phyloP scores from a whole-genome alignment of 2,888 invertebrate genomes.

The Meteorus cinctellus region DNA sequence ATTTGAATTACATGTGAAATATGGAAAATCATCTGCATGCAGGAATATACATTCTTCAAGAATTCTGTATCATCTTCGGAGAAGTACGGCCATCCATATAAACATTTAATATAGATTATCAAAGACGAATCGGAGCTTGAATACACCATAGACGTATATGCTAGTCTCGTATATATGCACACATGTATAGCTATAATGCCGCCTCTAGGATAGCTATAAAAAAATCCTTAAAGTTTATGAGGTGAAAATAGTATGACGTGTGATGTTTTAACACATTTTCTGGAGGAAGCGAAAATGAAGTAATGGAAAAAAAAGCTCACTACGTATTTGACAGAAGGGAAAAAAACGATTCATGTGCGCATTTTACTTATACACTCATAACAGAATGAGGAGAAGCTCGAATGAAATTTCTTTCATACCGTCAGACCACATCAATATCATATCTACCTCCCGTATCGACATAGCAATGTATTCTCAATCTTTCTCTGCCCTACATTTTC shows the following conservation, averaged over 20 bases:
- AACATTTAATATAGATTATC: not conserved
- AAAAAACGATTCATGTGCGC: slow-evolving; percentile 12
- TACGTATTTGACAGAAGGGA: not conserved
- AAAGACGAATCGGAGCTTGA: not conserved
- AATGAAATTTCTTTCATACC: not conserved
- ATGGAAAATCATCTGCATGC: too few relatives aligned
- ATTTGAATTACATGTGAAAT: too few relatives aligned
- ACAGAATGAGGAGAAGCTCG: not conserved
- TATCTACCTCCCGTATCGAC: not conserved
- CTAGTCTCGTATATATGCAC: not conserved
- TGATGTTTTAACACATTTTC: not conserved
- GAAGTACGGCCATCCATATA: not conserved
- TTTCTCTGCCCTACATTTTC: not conserved
- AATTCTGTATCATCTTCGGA: not conserved
- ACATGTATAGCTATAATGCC: not conserved
- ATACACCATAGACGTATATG: not conserved
- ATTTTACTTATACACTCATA: not conserved
- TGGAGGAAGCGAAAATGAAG: not conserved
- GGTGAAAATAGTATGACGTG: slow-evolving; percentile 19
- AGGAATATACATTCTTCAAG: not conserved
- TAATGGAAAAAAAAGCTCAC: slow-evolving; percentile 2
- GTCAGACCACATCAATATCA: slow-evolving; percentile 1
- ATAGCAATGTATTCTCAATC: not conserved
- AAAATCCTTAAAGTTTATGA: slow-evolving; percentile 33
- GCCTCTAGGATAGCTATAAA: slow-evolving; percentile 25